Evolutionary conservation across 2,113 vertebrate genomes (phyloP).

Genomic region (Mobula hypostoma): DNA sequence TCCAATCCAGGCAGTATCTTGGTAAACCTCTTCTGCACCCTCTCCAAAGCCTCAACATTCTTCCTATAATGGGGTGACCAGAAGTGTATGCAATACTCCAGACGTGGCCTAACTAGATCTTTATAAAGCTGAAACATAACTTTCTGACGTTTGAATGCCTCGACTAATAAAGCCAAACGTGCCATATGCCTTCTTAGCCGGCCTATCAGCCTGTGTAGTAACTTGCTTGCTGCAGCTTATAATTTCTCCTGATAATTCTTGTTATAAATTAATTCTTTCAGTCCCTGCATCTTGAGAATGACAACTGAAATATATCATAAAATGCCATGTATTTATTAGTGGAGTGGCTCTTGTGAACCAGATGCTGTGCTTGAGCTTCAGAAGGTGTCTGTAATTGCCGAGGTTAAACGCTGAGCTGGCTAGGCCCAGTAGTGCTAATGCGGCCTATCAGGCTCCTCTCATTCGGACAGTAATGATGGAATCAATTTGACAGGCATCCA

Average conservation of each 20-base stretch:
- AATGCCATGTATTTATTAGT: neutral
- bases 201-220: too few species aligned
- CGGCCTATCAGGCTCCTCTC: slow-evolving; percentile 49
- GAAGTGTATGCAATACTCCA: too few species aligned
- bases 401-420: neutral
- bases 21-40: too few species aligned
- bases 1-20: too few species aligned
- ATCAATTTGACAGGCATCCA: slow-evolving; percentile 65
- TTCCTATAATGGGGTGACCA: too few species aligned
- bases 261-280: neutral
- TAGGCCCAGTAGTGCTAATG: slow-evolving; percentile 44
- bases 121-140: too few species aligned
- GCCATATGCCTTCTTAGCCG: too few species aligned
- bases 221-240: neutral
- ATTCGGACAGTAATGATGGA: slow-evolving; percentile 63
- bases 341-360: neutral
- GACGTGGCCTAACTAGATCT: too few species aligned
- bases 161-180: too few species aligned
- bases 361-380: neutral
- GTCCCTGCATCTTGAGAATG: neutral
- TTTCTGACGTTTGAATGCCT: too few species aligned
- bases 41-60: too few species aligned
- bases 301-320: slow-evolving; percentile 15
- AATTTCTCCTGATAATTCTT: neutral
- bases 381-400: neutral